Evolutionary conservation across 2,888 invertebrate genomes (phyloP).

Genomic region (Amphipoea oculea): DNA sequence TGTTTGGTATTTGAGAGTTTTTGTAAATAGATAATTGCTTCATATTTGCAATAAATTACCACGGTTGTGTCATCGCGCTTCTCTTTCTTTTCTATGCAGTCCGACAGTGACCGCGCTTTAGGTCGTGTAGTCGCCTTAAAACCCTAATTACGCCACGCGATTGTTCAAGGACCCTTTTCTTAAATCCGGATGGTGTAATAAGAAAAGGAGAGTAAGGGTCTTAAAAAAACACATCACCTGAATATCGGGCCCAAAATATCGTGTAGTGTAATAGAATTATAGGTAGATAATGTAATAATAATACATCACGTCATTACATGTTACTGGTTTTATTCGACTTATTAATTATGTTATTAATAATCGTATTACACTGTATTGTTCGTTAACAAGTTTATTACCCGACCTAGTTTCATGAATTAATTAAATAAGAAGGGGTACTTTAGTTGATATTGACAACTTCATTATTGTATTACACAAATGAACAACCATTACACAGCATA

Average conservation of each 20-base stretch:
- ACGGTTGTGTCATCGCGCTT: too few relatives aligned
- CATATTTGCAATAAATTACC: too few relatives aligned
- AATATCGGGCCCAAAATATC: neutral
- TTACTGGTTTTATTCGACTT: constrained; percentile 14
- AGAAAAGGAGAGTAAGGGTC: neutral
- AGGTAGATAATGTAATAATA: constrained; percentile 19
- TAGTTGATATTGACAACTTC: constrained; percentile 18
- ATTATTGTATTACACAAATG: neutral
- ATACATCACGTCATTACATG: constrained; percentile 28
- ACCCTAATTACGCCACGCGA: neutral
- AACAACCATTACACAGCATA: neutral
- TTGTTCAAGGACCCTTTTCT: neutral
- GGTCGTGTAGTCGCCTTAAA: too few relatives aligned
- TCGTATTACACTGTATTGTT: constrained; percentile 43
- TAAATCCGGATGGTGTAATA: neutral
- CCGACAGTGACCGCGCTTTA: too few relatives aligned
- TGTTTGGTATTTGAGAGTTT: too few relatives aligned
- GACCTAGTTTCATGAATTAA: constrained; percentile 45
- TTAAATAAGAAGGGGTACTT: constrained; percentile 37
- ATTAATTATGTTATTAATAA: constrained; percentile 33
- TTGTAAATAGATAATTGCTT: too few relatives aligned
- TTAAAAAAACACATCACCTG: neutral
- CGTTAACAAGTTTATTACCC: constrained; percentile 35
- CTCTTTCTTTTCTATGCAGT: too few relatives aligned
- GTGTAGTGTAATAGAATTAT: neutral